A percentile compares a stretch with the other conserved stretches of the same genome.
Evolutionary conservation across 2,113 vertebrate species (phyloP).

Genomic region (Epinephelus moara): DNA sequence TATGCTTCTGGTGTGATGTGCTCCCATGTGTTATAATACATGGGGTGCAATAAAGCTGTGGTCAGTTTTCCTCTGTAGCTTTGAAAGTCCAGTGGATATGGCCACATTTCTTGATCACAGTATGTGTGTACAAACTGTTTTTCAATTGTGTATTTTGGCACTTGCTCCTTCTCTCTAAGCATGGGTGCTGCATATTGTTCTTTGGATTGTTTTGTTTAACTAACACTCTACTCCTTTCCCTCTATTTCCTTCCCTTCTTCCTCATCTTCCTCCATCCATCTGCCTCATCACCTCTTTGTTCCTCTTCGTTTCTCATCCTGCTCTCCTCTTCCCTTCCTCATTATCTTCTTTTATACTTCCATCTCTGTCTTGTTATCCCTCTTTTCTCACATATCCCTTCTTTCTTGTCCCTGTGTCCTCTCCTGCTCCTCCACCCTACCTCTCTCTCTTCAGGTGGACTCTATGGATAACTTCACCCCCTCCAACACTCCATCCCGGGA

Average conservation of each 20-base stretch:
- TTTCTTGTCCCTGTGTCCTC: neutral
- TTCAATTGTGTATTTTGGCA: neutral
- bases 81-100: neutral
- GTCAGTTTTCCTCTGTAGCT: conserved; percentile 6
- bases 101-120: conserved; percentile 15
- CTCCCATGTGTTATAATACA: neutral
- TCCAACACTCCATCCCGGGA: conserved; percentile 92
- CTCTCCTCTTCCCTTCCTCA: neutral
- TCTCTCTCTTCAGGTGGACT: conserved; percentile 87
- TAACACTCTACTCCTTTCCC: neutral
- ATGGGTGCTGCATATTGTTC: conserved; percentile 35
- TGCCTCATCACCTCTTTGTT: neutral
- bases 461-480: conserved; percentile 91
- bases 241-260: neutral
- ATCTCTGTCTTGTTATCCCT: neutral
- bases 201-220: neutral
- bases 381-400: neutral
- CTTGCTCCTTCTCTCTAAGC: conserved; percentile 4
- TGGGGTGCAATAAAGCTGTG: conserved; percentile 10
- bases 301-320: neutral
- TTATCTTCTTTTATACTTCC: neutral
- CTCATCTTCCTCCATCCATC: neutral
- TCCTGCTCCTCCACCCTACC: neutral
- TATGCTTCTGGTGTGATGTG: conserved; percentile 4
- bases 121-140: neutral